Evolutionary conservation across 2,797 vertebrate genomes (phyloP), one percentile per base, ranked within the genome.

Genomic region (Streptopelia turtur): DNA sequence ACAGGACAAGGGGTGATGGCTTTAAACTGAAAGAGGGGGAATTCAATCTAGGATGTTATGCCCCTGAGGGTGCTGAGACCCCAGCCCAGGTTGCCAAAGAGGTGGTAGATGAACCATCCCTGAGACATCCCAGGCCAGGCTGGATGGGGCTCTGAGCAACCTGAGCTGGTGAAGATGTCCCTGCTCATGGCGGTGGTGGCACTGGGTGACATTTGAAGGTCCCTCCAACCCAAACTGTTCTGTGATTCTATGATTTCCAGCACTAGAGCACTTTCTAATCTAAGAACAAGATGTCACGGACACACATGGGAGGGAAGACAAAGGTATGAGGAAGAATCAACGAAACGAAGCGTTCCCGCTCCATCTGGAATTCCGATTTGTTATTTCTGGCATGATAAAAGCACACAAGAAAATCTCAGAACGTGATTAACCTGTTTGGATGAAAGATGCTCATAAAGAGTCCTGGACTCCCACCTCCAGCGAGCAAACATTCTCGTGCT

Each of bases 401-500:
- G 47, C 47, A 28, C 2, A 8, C 14, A 15, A 27, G 78, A 7
- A 55, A 47, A 61, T 8, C 35, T 43, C 6, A 7, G 35, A 70
- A 41, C n/a, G 9, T 4, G 6, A 16, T 66, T 33, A 50, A 47
- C 11, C 22, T 17, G 6, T 11, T 31, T 8, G 56, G 39, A 56
- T 35, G 56, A 41, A 61, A 47, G 55, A 37, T 3, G 41, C 11
- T 35, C 24, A 28, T 6, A 5, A 24, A 49, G 10, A 57, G 28
- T 30, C 57, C n/a, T 23, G 37, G 52, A 22, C 63, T 43, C 71
- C 41, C 6, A 41, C 15, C 30, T 35, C 49, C 25, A 18, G 22
- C 0, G 1, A 3, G 6, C 3, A 5, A 9, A 20, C 13, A 59
- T 71, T 24, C 68, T 59, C n/a, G 4, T 1, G 9, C 37, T 7